A percentile compares a stretch with the other conserved stretches of the same genome.
These are phyloP conservation scores for Troides aeacus DNA, from an alignment of 2,888 invertebrate genomes.

Conservation along the genomic window DNA sequence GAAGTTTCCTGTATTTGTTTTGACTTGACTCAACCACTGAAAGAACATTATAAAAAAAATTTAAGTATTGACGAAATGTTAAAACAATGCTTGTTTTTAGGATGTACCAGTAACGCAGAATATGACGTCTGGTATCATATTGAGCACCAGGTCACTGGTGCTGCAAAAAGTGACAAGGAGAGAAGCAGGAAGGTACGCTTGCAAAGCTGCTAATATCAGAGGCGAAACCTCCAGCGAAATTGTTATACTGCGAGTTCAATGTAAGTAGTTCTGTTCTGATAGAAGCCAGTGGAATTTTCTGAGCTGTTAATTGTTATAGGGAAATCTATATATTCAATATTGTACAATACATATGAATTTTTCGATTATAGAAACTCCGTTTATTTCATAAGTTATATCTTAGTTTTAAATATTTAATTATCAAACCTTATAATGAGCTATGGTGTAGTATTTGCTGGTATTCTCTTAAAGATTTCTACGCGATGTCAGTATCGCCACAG, in stretches of 20 bases:
- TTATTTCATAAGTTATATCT: too few relatives aligned
- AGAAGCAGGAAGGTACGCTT: conserved; percentile 91
- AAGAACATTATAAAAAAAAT: too few relatives aligned
- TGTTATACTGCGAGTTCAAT: conserved; percentile 88
- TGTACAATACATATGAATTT: too few relatives aligned
- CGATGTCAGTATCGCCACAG: background rate
- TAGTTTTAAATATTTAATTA: too few relatives aligned
- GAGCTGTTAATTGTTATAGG: background rate
- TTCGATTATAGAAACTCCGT: too few relatives aligned
- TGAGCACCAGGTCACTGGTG: conserved; percentile 92
- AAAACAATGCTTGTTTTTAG: conserved; percentile 42
- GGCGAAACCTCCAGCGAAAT: conserved; percentile 90
- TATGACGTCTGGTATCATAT: conserved; percentile 90
- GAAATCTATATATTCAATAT: too few relatives aligned
- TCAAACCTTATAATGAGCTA: too few relatives aligned
- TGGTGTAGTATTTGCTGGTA: too few relatives aligned
- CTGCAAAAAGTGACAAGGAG: conserved; percentile 90
- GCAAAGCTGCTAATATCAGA: conserved; percentile 89
- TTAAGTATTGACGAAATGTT: background rate
- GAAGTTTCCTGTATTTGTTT: too few relatives aligned
- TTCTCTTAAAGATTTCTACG: background rate
- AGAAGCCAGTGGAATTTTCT: background rate
- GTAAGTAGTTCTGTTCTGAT: conserved; percentile 80
- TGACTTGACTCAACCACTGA: too few relatives aligned
- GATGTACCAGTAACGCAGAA: conserved; percentile 87